Evolutionary conservation across 2,888 invertebrate species (phyloP).

Genomic region (Drosophila diplacantha): DNA sequence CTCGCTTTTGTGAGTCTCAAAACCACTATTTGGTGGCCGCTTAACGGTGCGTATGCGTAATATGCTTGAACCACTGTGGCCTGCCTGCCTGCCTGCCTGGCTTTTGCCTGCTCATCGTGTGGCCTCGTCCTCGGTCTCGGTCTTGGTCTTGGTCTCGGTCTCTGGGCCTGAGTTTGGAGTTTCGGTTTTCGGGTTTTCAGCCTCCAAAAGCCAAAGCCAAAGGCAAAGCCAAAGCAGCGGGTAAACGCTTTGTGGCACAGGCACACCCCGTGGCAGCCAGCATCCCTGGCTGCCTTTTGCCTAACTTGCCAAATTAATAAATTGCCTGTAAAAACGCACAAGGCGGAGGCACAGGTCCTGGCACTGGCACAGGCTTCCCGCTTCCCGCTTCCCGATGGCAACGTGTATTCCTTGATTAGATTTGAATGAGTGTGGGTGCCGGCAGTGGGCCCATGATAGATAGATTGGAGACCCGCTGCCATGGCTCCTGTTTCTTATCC

Average conservation of each 20-base stretch:
- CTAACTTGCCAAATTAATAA: conserved; percentile 66
- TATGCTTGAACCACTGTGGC: conserved; percentile 12
- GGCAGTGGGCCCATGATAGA: conserved; percentile 54
- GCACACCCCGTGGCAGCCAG: background rate
- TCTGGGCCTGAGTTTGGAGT: conserved; percentile 18
- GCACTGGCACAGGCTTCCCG: conserved; percentile 23
- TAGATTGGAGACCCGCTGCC: conserved; percentile 32
- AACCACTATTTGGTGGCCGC: background rate
- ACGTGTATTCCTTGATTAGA: conserved; percentile 59
- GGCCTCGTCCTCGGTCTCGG: conserved; percentile 24
- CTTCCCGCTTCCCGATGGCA: too few relatives aligned
- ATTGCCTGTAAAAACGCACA: conserved; percentile 66
- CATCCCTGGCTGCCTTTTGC: conserved; percentile 17
- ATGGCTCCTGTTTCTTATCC: conserved; percentile 15
- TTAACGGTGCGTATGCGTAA: conserved; percentile 7
- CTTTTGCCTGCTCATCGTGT: conserved; percentile 12
- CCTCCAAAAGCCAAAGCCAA: conserved; percentile 9
- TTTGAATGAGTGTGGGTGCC: conserved; percentile 55
- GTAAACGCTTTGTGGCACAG: conserved; percentile 65
- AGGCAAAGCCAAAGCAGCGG: conserved; percentile 40
- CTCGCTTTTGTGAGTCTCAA: background rate
- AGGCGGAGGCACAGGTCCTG: conserved; percentile 4
- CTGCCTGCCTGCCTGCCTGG: background rate
- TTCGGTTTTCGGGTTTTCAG: conserved; percentile 16
- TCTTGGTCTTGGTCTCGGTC: conserved; percentile 12